Evolutionary conservation across 2,113 vertebrate genomes (phyloP).

Genomic region (Poeciliopsis occidentalis): DNA sequence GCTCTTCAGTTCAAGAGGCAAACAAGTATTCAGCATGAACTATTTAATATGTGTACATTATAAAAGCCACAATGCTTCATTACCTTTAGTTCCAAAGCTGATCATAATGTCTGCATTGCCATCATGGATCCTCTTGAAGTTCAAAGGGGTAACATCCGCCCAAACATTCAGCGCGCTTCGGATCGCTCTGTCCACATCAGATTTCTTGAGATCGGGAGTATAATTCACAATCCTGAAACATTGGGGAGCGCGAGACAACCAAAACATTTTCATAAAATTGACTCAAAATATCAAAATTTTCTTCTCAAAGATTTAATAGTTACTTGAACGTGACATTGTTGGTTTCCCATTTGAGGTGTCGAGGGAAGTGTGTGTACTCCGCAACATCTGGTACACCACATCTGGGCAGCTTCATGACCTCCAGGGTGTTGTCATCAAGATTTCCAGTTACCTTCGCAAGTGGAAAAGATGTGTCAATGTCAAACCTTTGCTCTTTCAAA

Average conservation of each 20-base stretch:
- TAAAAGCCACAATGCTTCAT: not conserved
- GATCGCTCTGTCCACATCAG: conserved; percentile 84
- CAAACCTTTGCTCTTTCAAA: not conserved
- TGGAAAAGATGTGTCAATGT: not conserved
- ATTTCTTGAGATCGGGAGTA: conserved; percentile 84
- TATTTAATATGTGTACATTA: not conserved
- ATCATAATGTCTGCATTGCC: conserved; percentile 91
- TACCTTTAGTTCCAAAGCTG: conserved; percentile 84
- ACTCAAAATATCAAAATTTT: not conserved
- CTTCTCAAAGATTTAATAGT: not conserved
- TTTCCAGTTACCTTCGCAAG: conserved; percentile 68
- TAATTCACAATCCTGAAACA: conserved; percentile 88
- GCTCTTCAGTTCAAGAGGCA: conserved; percentile 77
- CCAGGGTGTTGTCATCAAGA: conserved; percentile 71
- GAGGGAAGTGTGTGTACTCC: conserved; percentile 79
- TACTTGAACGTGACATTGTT: conserved; percentile 81
- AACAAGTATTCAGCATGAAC: not conserved
- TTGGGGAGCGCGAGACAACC: not conserved
- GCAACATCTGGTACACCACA: conserved; percentile 76
- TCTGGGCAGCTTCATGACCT: conserved; percentile 70
- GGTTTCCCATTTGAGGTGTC: conserved; percentile 75
- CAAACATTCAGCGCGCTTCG: conserved; percentile 85
- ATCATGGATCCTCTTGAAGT: conserved; percentile 79
- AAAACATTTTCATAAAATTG: not conserved
- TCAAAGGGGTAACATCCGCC: conserved; percentile 86